A percentile compares a stretch with the other conserved stretches of the same genome.
phyloP scores from a whole-genome alignment of 2,888 invertebrate genomes.

The Catocala fraxini region DNA sequence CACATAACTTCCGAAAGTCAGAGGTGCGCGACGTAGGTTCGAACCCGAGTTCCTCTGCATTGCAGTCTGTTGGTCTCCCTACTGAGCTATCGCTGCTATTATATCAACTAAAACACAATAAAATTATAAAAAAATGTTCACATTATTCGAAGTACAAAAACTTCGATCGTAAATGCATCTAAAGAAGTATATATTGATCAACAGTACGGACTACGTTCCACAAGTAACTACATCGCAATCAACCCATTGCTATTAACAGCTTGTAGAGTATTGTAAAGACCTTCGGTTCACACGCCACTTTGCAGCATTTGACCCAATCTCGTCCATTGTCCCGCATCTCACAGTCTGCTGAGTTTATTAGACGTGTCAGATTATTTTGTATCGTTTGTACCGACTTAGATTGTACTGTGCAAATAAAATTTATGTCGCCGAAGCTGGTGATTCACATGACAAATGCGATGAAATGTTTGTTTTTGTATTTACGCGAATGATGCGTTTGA shows the following conservation, averaged over 20 bases:
- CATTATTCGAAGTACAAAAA: too few relatives aligned
- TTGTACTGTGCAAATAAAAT: slow-evolving; percentile 5
- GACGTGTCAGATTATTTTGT: slow-evolving; percentile 31
- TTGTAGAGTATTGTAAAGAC: slow-evolving; percentile 6
- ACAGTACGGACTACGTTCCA: background rate
- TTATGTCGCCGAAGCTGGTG: background rate
- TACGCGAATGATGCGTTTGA: background rate
- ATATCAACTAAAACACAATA: too few relatives aligned
- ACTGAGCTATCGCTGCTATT: too few relatives aligned
- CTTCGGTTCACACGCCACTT: slow-evolving; percentile 50
- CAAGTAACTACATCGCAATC: slow-evolving; percentile 9
- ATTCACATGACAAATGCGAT: background rate
- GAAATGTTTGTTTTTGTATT: background rate
- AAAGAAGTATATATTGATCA: background rate
- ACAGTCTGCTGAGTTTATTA: slow-evolving; percentile 40
- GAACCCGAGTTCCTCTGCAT: too few relatives aligned
- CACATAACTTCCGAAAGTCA: too few relatives aligned
- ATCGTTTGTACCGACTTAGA: slow-evolving; percentile 22
- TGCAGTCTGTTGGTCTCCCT: too few relatives aligned
- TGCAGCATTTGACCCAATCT: slow-evolving; percentile 44
- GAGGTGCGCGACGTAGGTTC: too few relatives aligned
- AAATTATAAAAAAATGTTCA: too few relatives aligned
- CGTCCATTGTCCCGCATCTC: slow-evolving; percentile 43
- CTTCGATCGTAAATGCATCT: background rate
- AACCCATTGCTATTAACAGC: slow-evolving; percentile 22